Conservation (phyloP, 2,797 vertebrate genomes). For the Argyrosomus regius region DNA sequence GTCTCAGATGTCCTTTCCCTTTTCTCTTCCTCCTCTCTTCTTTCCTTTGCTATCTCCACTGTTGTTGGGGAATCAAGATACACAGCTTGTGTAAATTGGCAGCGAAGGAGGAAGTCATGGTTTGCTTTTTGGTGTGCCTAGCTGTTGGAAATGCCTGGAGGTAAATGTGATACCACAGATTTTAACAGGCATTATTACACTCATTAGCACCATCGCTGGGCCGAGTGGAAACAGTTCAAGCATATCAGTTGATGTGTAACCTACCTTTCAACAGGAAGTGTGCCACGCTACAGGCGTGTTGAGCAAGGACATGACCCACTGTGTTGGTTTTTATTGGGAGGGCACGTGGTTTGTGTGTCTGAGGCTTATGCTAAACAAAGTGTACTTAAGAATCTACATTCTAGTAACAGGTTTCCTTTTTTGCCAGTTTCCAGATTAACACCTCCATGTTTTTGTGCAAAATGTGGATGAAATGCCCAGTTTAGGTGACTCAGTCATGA, state of each 20-base stretch:
- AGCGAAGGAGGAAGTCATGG: constrained; percentile 52
- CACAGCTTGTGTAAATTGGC: constrained; percentile 53
- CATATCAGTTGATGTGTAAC: constrained; percentile 52
- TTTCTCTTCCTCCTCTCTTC: constrained; percentile 51
- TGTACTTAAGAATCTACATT: constrained; percentile 32
- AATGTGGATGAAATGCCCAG: constrained; percentile 1
- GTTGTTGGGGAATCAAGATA: constrained; percentile 57
- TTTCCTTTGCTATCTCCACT: constrained; percentile 41
- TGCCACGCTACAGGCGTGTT: constrained; percentile 11
- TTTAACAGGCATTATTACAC: constrained; percentile 54
- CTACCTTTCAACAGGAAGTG: constrained; percentile 43
- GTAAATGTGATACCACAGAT: constrained; percentile 51
- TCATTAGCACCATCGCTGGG: constrained; percentile 52
- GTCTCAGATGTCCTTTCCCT: constrained; percentile 68
- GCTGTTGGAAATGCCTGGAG: constrained; percentile 38
- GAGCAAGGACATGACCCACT: constrained; percentile 42
- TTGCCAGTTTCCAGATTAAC: constrained; percentile 45
- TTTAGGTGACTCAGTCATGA: constrained; percentile 14
- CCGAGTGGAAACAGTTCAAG: constrained; percentile 35
- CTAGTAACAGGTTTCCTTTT: constrained; percentile 39
- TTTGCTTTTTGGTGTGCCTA: constrained; percentile 41
- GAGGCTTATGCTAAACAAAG: constrained; percentile 30
- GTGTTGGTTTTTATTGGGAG: constrained; percentile 42
- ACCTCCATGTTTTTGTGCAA: neutral
- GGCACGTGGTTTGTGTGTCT: constrained; percentile 28